phyloP scores from a whole-genome alignment of 2,113 vertebrate genomes.

The Silurus glanis region DNA sequence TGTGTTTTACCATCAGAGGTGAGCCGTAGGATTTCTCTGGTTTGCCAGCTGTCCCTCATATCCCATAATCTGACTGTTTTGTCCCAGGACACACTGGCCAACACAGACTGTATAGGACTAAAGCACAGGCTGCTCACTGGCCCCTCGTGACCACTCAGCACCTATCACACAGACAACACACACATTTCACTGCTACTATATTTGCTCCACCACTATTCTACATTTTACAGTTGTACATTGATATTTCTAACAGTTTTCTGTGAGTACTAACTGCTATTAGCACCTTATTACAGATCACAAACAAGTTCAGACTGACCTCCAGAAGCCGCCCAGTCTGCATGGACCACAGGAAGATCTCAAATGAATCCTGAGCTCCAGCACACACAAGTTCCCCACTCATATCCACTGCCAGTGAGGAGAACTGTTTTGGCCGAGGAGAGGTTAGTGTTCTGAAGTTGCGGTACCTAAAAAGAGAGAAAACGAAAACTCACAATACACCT shows the following conservation, averaged over 20 bases:
- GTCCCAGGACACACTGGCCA: conserved; percentile 96
- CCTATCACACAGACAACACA: conserved; percentile 64
- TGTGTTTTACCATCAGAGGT: conserved; percentile 81
- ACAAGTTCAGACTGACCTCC: conserved; percentile 73
- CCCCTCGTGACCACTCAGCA: conserved; percentile 89
- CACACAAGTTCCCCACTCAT: conserved; percentile 88
- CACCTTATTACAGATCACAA: background rate
- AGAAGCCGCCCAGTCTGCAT: conserved; percentile 94
- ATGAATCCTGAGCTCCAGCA: conserved; percentile 93
- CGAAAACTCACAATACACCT: background rate
- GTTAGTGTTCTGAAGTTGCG: conserved; percentile 96
- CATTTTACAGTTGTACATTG: background rate
- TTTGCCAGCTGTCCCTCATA: conserved; percentile 96
- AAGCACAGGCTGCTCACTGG: conserved; percentile 89
- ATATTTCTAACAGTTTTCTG: too few species aligned
- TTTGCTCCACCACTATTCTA: background rate
- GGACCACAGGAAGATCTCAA: conserved; percentile 97
- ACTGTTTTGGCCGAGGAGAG: conserved; percentile 87
- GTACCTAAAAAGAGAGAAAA: conserved; percentile 72
- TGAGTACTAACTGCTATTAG: background rate
- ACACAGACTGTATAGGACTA: conserved; percentile 82
- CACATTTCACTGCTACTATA: background rate
- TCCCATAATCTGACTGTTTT: conserved; percentile 91
- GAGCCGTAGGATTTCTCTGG: conserved; percentile 83
- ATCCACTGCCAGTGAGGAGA: conserved; percentile 89